Conservation (phyloP, 1,140 invertebrate genomes). For the Neodiprion fabricii region DNA sequence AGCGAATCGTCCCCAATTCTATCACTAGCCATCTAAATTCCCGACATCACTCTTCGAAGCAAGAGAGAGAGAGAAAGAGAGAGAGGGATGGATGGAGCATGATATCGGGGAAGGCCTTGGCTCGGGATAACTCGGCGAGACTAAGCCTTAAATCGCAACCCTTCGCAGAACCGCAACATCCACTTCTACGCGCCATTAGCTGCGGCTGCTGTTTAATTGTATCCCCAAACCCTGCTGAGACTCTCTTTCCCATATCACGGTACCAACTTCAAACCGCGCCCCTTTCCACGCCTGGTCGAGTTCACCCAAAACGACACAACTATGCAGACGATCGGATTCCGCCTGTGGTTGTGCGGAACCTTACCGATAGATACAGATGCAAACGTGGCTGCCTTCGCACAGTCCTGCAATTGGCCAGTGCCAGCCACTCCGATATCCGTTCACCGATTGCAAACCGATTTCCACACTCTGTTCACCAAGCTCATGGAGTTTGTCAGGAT, state of each 20-base stretch:
- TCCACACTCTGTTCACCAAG: neutral
- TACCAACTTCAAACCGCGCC: neutral
- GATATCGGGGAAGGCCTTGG: neutral
- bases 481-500: no score
- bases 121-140: neutral
- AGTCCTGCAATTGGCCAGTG: neutral
- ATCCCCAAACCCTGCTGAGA: neutral
- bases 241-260: neutral
- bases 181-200: slow-evolving; percentile 4
- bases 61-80: slow-evolving; percentile 5
- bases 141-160: slow-evolving; percentile 7
- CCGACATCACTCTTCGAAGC: neutral
- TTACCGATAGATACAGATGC: neutral
- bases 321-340: neutral
- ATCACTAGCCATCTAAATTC: no score
- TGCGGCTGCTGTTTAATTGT: slow-evolving; percentile 4
- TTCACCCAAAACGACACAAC: neutral
- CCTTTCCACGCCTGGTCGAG: neutral
- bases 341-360: neutral
- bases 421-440: neutral
- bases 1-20: no score
- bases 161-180: slow-evolving; percentile 6
- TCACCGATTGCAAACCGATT: neutral
- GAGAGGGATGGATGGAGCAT: slow-evolving; percentile 32
- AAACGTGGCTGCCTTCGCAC: neutral